Conservation (phyloP, 2,888 invertebrate species). For the Noctuana brunneofusca region DNA sequence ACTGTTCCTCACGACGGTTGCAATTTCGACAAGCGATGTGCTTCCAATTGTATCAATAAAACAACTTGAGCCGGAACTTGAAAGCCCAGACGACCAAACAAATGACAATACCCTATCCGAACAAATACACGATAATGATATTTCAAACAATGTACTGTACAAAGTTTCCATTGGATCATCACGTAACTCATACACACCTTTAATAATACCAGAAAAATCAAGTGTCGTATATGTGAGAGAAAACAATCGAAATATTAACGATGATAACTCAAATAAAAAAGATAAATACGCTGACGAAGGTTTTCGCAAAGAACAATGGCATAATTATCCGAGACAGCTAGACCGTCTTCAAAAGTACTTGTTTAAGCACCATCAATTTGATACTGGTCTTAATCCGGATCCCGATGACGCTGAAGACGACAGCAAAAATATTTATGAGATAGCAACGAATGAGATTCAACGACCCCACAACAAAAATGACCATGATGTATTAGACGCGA, state of each 20-base stretch:
- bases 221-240: constrained; percentile 48
- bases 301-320: constrained; percentile 72
- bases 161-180: constrained; percentile 47
- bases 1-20: constrained; percentile 63
- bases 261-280: constrained; percentile 40
- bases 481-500: constrained; percentile 51
- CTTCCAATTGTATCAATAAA: constrained; percentile 60
- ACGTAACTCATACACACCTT: constrained; percentile 44
- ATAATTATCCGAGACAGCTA: constrained; percentile 70
- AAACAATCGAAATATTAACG: constrained; percentile 53
- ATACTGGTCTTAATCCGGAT: constrained; percentile 41
- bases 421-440: constrained; percentile 21
- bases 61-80: constrained; percentile 52
- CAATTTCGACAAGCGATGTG: constrained; percentile 69
- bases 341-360: constrained; percentile 64
- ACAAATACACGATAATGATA: constrained; percentile 55
- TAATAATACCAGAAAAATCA: constrained; percentile 50
- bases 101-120: constrained; percentile 69
- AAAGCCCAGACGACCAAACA: constrained; percentile 53
- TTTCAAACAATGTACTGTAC: constrained; percentile 59
- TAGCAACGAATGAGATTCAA: constrained; percentile 42
- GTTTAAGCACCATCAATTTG: constrained; percentile 41
- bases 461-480: constrained; percentile 47
- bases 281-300: constrained; percentile 53
- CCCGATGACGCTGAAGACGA: constrained; percentile 47